These are phyloP conservation scores for Rhinoraja longicauda DNA, from an alignment of 2,797 vertebrate genomes.

Conservation along the genomic window DNA sequence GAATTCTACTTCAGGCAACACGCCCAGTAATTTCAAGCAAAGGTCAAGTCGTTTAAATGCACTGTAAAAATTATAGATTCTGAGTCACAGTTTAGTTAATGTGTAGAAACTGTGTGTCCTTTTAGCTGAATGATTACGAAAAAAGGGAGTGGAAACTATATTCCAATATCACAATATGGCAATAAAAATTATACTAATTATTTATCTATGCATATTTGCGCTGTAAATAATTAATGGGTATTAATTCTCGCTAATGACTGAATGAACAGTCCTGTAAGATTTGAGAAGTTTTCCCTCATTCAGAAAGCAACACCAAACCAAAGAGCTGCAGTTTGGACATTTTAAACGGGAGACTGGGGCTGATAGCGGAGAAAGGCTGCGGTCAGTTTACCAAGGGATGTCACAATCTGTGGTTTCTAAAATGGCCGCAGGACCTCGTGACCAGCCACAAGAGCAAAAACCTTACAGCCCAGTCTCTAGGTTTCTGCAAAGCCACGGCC, in stretches of 20 bases:
- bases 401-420: too few relatives aligned
- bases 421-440: too few relatives aligned
- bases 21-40: background rate
- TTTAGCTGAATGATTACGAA: background rate
- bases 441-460: too few relatives aligned
- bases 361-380: too few relatives aligned
- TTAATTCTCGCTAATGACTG: background rate
- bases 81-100: slow-evolving; percentile 2
- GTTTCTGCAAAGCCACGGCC: too few relatives aligned
- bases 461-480: too few relatives aligned
- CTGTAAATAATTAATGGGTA: background rate
- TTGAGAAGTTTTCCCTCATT: too few relatives aligned
- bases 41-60: background rate
- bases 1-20: background rate
- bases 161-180: background rate
- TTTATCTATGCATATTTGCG: background rate
- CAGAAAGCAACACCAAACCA: too few relatives aligned
- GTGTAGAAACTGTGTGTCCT: background rate
- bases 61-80: background rate
- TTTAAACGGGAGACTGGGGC: too few relatives aligned
- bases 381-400: too few relatives aligned
- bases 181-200: background rate
- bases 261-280: background rate
- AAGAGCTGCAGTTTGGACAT: too few relatives aligned
- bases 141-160: background rate